phyloP scores from a whole-genome alignment of 2,888 invertebrate genomes.

The Macrosoma leucophasiata region DNA sequence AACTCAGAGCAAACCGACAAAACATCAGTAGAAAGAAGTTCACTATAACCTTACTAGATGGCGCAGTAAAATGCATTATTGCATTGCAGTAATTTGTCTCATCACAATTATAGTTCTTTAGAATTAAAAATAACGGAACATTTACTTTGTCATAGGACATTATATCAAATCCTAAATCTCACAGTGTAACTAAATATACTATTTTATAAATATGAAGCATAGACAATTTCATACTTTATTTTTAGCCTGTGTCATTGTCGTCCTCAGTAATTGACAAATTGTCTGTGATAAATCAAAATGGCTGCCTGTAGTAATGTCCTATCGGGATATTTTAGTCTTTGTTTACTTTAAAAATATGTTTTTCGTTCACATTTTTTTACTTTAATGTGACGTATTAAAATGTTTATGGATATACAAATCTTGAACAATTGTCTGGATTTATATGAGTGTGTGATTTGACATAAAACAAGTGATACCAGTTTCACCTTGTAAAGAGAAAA shows the following conservation, averaged over 20 bases:
- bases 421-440: constrained; percentile 55
- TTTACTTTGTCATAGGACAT: too few relatives aligned
- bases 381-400: constrained; percentile 65
- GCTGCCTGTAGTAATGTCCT: constrained; percentile 66
- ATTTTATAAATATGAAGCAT: background rate
- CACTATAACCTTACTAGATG: too few relatives aligned
- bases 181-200: too few relatives aligned
- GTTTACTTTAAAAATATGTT: constrained; percentile 67
- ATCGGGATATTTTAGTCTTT: constrained; percentile 68
- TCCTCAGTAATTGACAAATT: constrained; percentile 24
- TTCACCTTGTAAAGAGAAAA: constrained; percentile 78
- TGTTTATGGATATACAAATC: constrained; percentile 61
- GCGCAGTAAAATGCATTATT: too few relatives aligned
- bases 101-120: too few relatives aligned
- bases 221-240: background rate
- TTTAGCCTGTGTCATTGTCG: constrained; percentile 14
- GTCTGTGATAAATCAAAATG: constrained; percentile 71
- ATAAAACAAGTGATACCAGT: constrained; percentile 63
- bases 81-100: too few relatives aligned
- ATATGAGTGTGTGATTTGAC: constrained; percentile 70
- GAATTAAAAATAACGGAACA: too few relatives aligned
- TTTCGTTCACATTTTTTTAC: constrained; percentile 50
- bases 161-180: too few relatives aligned
- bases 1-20: too few relatives aligned
- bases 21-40: too few relatives aligned